A percentile compares a stretch with the other conserved stretches of the same genome.
Conservation (phyloP, 2,797 vertebrate species). For the Manis javanica region DNA sequence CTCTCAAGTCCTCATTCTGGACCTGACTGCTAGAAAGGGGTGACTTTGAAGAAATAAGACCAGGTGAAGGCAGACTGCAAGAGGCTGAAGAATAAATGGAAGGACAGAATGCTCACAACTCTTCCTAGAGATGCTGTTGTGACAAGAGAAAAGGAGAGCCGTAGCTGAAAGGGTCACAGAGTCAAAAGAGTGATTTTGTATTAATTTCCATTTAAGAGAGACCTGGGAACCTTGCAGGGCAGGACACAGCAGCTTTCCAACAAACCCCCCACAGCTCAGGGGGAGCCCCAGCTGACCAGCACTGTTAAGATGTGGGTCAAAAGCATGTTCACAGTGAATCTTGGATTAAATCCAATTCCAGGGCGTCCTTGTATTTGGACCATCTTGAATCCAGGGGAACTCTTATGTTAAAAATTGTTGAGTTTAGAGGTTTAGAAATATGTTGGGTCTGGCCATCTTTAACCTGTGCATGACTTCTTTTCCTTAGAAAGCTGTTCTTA, state of each 20-base stretch:
- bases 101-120: background rate
- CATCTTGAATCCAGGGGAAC: background rate
- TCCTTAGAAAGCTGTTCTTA: background rate
- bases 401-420: background rate
- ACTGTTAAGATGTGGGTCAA: rapidly evolving
- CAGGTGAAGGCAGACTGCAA: background rate
- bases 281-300: background rate
- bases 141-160: no score
- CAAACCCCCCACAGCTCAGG: rapidly evolving
- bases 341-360: background rate
- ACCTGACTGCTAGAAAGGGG: background rate
- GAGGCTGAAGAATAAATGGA: rapidly evolving
- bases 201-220: background rate
- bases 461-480: background rate
- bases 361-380: background rate
- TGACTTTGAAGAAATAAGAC: background rate
- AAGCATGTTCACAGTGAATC: rapidly evolving
- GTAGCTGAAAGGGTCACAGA: background rate
- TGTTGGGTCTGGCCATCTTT: background rate
- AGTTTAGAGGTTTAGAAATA: background rate
- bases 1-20: background rate
- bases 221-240: background rate
- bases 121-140: background rate
- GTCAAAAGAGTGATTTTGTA: no score
- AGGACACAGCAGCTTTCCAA: background rate